These are phyloP conservation scores for Entelurus aequoreus DNA, from an alignment of 2,113 vertebrate species.

Conservation along the genomic window DNA sequence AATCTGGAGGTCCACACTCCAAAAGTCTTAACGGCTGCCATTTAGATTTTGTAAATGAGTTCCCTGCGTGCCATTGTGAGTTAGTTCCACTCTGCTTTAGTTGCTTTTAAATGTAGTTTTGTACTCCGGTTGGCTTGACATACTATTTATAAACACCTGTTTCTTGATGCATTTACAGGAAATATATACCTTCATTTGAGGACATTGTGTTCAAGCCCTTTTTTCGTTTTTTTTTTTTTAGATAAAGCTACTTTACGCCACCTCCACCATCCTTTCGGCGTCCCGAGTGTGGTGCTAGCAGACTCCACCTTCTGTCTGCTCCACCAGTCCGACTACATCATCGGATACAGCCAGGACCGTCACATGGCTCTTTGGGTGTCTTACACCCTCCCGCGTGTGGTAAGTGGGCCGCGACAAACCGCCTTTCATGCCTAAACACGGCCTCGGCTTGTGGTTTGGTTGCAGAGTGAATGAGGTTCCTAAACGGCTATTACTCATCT, in stretches of 20 bases:
- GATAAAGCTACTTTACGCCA: constrained; percentile 25
- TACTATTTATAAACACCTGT: too few relatives aligned
- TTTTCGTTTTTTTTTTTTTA: constrained; percentile 3
- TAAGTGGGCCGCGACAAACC: constrained; percentile 42
- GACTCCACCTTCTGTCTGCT: constrained; percentile 61
- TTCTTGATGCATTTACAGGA: too few relatives aligned
- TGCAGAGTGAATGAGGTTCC: constrained; percentile 12
- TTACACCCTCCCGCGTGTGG: constrained; percentile 61
- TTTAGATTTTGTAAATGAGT: too few relatives aligned
- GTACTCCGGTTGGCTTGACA: too few relatives aligned
- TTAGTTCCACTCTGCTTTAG: too few relatives aligned
- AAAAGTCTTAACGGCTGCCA: too few relatives aligned
- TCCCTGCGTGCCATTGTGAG: too few relatives aligned
- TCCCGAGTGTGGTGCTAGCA: constrained; percentile 59
- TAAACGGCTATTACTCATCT: constrained; percentile 42
- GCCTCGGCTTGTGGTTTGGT: constrained; percentile 27
- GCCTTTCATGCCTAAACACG: constrained; percentile 45
- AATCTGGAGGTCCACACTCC: too few relatives aligned
- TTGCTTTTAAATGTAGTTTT: too few relatives aligned
- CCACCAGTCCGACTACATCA: constrained; percentile 60
- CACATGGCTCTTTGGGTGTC: constrained; percentile 75
- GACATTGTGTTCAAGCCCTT: too few relatives aligned
- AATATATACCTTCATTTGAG: too few relatives aligned
- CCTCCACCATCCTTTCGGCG: constrained; percentile 69
- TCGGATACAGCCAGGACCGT: constrained; percentile 66